These are phyloP conservation scores for Agrenia bidenticulata DNA, from an alignment of 2,888 invertebrate species.

Conservation along the genomic window DNA sequence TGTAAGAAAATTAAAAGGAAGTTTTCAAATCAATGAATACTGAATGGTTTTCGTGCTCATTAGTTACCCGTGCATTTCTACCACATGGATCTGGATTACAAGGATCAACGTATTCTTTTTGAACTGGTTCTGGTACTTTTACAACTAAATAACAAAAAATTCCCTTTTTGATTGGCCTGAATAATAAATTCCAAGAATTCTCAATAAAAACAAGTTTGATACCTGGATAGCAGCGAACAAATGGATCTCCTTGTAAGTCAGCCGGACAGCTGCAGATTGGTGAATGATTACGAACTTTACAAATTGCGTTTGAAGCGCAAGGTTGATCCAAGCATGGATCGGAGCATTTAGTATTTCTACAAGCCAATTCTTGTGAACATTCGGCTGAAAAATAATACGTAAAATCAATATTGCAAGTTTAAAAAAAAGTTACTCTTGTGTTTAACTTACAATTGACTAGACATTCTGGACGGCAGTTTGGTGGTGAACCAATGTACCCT, in stretches of 20 bases:
- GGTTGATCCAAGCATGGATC: constrained; percentile 61
- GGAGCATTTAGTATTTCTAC: constrained; percentile 66
- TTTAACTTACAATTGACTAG: constrained; percentile 69
- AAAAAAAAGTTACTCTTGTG: no score
- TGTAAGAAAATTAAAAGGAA: no score
- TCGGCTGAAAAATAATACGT: background rate
- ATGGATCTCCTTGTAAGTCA: constrained; percentile 61
- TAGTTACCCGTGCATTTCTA: constrained; percentile 71
- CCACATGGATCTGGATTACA: constrained; percentile 66
- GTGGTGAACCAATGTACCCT: constrained; percentile 61
- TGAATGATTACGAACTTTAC: constrained; percentile 59
- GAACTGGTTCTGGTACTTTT: constrained; percentile 49
- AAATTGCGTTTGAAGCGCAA: constrained; percentile 68
- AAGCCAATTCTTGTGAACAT: constrained; percentile 73
- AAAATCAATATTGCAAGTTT: constrained; percentile 38
- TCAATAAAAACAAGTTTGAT: no score
- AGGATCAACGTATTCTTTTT: constrained; percentile 30
- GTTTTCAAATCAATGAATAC: no score
- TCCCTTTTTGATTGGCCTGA: background rate
- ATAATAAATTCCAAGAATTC: no score
- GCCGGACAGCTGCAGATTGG: constrained; percentile 65
- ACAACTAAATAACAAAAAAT: background rate
- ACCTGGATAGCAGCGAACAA: constrained; percentile 45
- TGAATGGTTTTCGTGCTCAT: no score
- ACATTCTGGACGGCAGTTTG: constrained; percentile 68